phyloP scores from a whole-genome alignment of 2,113 vertebrate genomes.

The Salvator merianae region DNA sequence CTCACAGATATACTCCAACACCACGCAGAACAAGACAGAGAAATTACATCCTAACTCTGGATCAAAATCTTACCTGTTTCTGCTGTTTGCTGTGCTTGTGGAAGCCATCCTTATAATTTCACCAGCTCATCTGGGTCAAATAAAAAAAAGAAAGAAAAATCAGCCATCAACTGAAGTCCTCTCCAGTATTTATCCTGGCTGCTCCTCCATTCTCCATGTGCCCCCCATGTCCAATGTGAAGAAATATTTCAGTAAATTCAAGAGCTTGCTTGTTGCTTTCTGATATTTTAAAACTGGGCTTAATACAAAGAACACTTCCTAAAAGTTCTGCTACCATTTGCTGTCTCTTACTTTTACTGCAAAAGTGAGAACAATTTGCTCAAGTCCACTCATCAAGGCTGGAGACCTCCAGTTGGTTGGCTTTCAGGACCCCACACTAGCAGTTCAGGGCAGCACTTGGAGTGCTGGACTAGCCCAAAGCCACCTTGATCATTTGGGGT shows the following conservation, averaged over 20 bases:
- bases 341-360: not conserved
- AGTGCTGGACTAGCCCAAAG: too few species aligned
- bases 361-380: not conserved
- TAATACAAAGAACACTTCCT: not conserved
- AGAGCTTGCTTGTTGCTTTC: not conserved
- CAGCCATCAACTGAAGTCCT: not conserved
- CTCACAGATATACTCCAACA: not conserved
- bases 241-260: not conserved
- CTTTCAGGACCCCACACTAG: too few species aligned
- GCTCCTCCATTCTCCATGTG: too few species aligned
- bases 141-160: slow-evolving; percentile 54
- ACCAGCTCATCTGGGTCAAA: slow-evolving; percentile 57
- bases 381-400: too few species aligned
- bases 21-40: not conserved
- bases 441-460: too few species aligned
- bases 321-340: not conserved
- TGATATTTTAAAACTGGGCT: not conserved
- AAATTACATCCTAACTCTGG: not conserved
- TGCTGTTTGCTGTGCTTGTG: slow-evolving; percentile 6
- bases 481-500: too few species aligned
- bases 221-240: not conserved
- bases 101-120: slow-evolving; percentile 54
- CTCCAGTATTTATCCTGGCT: not conserved
- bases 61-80: slow-evolving; percentile 52
- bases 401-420: too few species aligned